Conservation (phyloP, 2,113 vertebrate species). For the Rhegmatorhina hoffmannsi region DNA sequence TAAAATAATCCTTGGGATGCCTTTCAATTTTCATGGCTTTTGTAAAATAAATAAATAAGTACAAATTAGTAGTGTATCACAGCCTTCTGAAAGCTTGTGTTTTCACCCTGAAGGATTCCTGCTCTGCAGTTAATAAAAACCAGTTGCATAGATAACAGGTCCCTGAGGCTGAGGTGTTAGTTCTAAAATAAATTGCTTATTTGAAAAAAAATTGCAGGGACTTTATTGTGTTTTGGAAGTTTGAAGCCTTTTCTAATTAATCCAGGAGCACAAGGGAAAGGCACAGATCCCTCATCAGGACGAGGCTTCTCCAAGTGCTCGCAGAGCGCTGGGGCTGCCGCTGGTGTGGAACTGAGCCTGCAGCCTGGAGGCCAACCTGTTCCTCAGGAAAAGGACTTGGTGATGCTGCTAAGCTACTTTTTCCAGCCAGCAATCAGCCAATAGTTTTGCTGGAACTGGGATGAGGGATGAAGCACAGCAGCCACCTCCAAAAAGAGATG, state of each 20-base stretch:
- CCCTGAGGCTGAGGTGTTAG: background rate
- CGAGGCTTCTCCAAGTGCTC: background rate
- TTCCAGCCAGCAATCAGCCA: background rate
- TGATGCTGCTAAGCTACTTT: background rate
- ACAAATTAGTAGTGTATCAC: conserved; percentile 13
- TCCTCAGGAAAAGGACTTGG: background rate
- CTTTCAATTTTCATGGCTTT: conserved; percentile 5
- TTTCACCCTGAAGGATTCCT: background rate
- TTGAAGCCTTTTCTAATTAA: conserved; percentile 31
- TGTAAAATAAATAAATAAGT: conserved; percentile 32
- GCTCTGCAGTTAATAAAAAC: conserved; percentile 34
- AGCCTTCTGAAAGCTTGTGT: background rate
- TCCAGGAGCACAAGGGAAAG: background rate
- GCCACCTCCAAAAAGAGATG: background rate
- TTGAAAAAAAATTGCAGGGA: conserved; percentile 32
- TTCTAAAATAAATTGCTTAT: conserved; percentile 62
- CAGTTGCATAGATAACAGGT: conserved; percentile 33
- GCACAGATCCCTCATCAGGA: background rate
- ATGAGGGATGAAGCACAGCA: background rate
- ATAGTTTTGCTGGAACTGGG: background rate
- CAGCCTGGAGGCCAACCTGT: background rate
- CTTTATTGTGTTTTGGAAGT: conserved; percentile 3
- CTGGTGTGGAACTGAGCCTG: background rate
- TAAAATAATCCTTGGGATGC: conserved; percentile 38
- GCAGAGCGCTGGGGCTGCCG: background rate